A percentile compares a stretch with the other conserved stretches of the same genome.
These are phyloP conservation scores for Trichacis sp. DNA, from an alignment of 2,888 invertebrate species.

Conservation along the genomic window DNA sequence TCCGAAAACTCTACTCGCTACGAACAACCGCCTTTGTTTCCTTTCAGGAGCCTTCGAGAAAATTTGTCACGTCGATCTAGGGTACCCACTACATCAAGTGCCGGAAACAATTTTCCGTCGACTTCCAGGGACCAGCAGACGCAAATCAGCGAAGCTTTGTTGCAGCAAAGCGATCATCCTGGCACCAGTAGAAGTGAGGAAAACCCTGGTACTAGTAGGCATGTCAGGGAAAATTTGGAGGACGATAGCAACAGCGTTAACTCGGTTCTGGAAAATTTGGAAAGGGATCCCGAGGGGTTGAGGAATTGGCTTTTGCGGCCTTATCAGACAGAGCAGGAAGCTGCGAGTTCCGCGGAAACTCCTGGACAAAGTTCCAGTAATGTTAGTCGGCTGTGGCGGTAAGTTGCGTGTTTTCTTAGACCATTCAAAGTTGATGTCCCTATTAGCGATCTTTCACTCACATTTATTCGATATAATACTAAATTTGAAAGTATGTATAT, in stretches of 20 bases:
- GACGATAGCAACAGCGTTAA: background rate
- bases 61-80: slow-evolving; percentile 45
- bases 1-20: slow-evolving; percentile 53
- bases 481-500: no score
- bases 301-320: slow-evolving; percentile 17
- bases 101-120: background rate
- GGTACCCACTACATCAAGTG: background rate
- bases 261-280: background rate
- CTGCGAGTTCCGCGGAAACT: slow-evolving; percentile 17
- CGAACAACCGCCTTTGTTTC: slow-evolving; percentile 57
- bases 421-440: no score
- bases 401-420: no score
- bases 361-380: slow-evolving; percentile 54
- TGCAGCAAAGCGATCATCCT: background rate
- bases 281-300: slow-evolving; percentile 19
- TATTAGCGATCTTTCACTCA: no score
- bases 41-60: slow-evolving; percentile 55
- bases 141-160: slow-evolving; percentile 7
- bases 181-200: background rate
- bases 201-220: background rate
- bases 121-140: slow-evolving; percentile 22
- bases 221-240: background rate
- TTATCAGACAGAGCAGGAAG: slow-evolving; percentile 7
- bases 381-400: slow-evolving; percentile 64
- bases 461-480: no score